Evolutionary conservation across 2,797 vertebrate species (phyloP), one percentile per base, ranked within the genome.

Genomic region (Falco naumanni): DNA sequence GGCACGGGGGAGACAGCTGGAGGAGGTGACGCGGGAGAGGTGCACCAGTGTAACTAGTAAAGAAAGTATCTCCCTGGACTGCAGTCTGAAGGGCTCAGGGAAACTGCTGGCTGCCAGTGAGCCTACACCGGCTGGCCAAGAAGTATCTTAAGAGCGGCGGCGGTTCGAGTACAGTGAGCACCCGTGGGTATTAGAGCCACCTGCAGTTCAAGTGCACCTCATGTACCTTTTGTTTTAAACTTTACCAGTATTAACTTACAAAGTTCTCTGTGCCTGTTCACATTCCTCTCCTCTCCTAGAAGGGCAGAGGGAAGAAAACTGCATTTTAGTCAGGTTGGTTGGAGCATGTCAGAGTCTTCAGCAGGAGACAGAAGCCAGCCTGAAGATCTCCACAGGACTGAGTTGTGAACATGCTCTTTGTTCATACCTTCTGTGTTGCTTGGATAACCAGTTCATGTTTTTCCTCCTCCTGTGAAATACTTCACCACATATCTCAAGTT

Each of bases 401-500:
- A 10, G 5, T 12, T 57, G 48, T 61, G 31, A 66, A 4, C 13
- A 1, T 63, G 59, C 14, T 33, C 22, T 54, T 83, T 64, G 17
- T 37, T 45, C 50, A 7, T 87, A 1, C 21, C 17, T 47, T 60
- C 66, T 12, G 4, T 50, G 63, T 14, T 64, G 4, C 72, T 54
- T 72, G 37, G n/a, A 43, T 29, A 47, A 8, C 24, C 9, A 4
- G 22, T 51, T 50, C 6, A 47, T 71, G 26, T 13, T 72, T 76
- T 59, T 63, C 41, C 28, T 82, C 28, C 34, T 59, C 1, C 33
- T 64, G 11, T 71, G 76, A 53, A 45, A 11, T 43, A 56, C 10
- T 71, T 84, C 39, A 63, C 10, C 12, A 4, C 0, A 0, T 34
- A 7, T 43, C 57, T 68, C 39, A 33, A 33, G 48, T 2, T 48